Evolutionary conservation across 2,797 vertebrate species (phyloP).

Genomic region (Adelosebastes latens): DNA sequence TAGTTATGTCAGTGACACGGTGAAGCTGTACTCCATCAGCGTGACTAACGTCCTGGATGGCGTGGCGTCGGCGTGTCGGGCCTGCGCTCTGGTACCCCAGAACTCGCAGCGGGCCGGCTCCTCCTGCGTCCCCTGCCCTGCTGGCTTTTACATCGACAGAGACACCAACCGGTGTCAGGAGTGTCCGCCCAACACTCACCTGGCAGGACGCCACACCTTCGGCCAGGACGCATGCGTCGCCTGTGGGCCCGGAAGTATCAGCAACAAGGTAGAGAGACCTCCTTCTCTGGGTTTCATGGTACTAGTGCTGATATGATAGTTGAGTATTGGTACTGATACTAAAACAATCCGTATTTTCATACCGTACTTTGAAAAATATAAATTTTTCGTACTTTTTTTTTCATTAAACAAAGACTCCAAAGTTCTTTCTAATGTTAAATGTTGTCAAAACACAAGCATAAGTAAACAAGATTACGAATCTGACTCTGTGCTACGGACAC

Average conservation of each 20-base stretch:
- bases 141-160: conserved; percentile 92
- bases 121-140: conserved; percentile 93
- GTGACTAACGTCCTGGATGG: conserved; percentile 92
- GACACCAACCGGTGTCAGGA: conserved; percentile 91
- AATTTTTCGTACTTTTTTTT: too few species aligned
- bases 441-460: neutral
- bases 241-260: conserved; percentile 91
- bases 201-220: conserved; percentile 91
- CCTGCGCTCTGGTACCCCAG: conserved; percentile 89
- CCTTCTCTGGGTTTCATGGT: neutral
- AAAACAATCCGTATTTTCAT: too few species aligned
- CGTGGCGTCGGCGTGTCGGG: conserved; percentile 89
- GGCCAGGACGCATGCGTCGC: conserved; percentile 89
- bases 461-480: neutral
- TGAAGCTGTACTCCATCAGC: conserved; percentile 93
- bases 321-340: neutral
- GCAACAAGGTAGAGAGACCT: conserved; percentile 83
- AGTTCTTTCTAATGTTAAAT: neutral
- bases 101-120: conserved; percentile 83
- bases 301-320: neutral
- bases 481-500: neutral
- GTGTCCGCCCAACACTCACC: conserved; percentile 89
- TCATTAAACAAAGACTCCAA: too few species aligned
- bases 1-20: conserved; percentile 88
- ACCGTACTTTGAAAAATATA: too few species aligned